These are phyloP conservation scores for Tipula unca DNA, from an alignment of 2,888 invertebrate genomes.

Conservation along the genomic window DNA sequence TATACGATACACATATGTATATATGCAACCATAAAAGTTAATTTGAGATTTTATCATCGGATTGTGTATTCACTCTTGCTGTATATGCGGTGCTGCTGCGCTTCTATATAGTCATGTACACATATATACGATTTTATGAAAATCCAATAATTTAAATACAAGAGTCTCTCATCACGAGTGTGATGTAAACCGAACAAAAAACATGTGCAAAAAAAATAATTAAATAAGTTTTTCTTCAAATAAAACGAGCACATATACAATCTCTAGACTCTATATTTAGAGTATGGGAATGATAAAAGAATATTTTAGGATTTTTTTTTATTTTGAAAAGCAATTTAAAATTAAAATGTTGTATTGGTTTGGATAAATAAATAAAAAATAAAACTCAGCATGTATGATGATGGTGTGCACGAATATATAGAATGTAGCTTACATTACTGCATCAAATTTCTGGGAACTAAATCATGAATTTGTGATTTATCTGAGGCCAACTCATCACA, in stretches of 20 bases:
- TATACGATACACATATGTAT: neutral
- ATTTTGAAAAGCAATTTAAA: neutral
- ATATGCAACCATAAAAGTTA: slow-evolving; percentile 1
- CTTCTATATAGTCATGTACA: neutral
- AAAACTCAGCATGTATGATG: too few relatives aligned
- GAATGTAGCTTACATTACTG: too few relatives aligned
- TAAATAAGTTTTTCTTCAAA: neutral
- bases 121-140: neutral
- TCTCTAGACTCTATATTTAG: neutral
- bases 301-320: neutral
- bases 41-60: neutral
- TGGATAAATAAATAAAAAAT: neutral
- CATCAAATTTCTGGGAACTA: too few relatives aligned
- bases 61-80: neutral
- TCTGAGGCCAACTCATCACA: too few relatives aligned
- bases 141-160: neutral
- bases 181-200: neutral
- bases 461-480: too few relatives aligned
- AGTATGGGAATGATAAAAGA: neutral
- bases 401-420: too few relatives aligned
- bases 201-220: too few relatives aligned
- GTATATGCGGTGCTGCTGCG: neutral
- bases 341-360: neutral
- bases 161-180: neutral
- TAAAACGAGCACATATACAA: neutral